These are phyloP conservation scores for Drosophila cracens DNA, from an alignment of 2,888 invertebrate species.

Conservation along the genomic window DNA sequence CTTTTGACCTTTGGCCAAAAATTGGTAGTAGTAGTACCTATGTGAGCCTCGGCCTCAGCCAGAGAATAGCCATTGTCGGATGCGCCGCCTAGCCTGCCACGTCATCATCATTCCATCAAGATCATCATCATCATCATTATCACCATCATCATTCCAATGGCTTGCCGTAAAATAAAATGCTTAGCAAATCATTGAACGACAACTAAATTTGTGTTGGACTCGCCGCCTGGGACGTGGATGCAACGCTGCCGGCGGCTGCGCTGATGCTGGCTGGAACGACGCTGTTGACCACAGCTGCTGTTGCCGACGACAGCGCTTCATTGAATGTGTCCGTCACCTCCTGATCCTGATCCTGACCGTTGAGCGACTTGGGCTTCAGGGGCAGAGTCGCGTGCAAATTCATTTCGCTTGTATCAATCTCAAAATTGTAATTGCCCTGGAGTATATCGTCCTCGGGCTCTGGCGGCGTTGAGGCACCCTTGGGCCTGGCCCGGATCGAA, in stretches of 20 bases:
- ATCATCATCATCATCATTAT: background rate
- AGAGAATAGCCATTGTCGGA: conserved; percentile 19
- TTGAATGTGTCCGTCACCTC: conserved; percentile 8
- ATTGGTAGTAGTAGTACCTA: conserved; percentile 44
- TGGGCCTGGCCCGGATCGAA: conserved; percentile 50
- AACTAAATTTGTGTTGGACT: conserved; percentile 83
- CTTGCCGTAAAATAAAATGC: conserved; percentile 82
- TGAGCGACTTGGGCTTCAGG: conserved; percentile 40
- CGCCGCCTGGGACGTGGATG: conserved; percentile 70
- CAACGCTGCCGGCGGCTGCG: conserved; percentile 38
- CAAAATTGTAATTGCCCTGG: conserved; percentile 42
- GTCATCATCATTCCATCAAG: background rate
- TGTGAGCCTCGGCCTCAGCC: conserved; percentile 17
- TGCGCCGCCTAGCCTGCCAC: conserved; percentile 12
- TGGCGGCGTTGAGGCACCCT: conserved; percentile 61
- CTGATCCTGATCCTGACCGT: conserved; percentile 29
- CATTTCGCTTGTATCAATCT: conserved; percentile 48
- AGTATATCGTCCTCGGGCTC: conserved; percentile 49
- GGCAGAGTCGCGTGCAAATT: conserved; percentile 30
- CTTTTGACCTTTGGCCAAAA: conserved; percentile 77
- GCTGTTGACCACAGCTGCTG: conserved; percentile 27
- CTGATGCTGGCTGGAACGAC: conserved; percentile 17
- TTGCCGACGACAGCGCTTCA: conserved; percentile 44
- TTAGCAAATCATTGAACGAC: conserved; percentile 83
- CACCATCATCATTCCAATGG: conserved; percentile 68